Percentiles rank a stretch among this genome's conserved stretches.
Conservation (phyloP, 2,888 invertebrate species). For the Agrilus mali region DNA sequence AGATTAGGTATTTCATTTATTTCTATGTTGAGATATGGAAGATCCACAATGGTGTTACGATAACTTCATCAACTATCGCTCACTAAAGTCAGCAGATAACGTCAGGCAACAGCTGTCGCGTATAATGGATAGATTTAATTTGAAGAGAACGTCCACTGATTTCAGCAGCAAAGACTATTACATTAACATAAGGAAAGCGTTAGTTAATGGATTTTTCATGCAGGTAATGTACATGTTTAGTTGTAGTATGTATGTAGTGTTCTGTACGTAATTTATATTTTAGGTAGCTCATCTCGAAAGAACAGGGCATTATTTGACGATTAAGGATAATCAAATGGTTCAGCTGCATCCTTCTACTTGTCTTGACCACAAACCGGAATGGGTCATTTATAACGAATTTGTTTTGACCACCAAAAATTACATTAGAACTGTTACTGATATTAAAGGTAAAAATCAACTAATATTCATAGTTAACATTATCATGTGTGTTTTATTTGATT, state of each 20-base stretch:
- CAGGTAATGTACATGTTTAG: slow-evolving; percentile 51
- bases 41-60: slow-evolving; percentile 99
- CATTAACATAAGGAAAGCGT: slow-evolving; percentile 94
- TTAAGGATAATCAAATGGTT: slow-evolving; percentile 98
- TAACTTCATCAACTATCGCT: slow-evolving; percentile 97
- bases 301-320: slow-evolving; percentile 95
- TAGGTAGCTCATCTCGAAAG: slow-evolving; percentile 94
- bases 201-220: slow-evolving; percentile 99
- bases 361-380: slow-evolving; percentile 98
- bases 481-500: slow-evolving; percentile 8
- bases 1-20: not conserved
- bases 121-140: slow-evolving; percentile 95
- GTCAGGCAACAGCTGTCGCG: slow-evolving; percentile 92
- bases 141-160: slow-evolving; percentile 91
- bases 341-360: slow-evolving; percentile 98
- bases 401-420: slow-evolving; percentile 99
- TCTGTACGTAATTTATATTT: slow-evolving; percentile 10
- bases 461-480: not conserved
- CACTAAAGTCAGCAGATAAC: slow-evolving; percentile 96
- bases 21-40: slow-evolving; percentile 69
- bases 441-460: slow-evolving; percentile 70
- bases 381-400: slow-evolving; percentile 99
- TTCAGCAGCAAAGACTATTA: slow-evolving; percentile 99
- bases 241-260: too few relatives aligned
- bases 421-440: slow-evolving; percentile 96